Percentiles rank a stretch among this genome's conserved stretches.
Evolutionary conservation across 2,888 invertebrate species (phyloP).

Genomic region (Acrobasis suavella): DNA sequence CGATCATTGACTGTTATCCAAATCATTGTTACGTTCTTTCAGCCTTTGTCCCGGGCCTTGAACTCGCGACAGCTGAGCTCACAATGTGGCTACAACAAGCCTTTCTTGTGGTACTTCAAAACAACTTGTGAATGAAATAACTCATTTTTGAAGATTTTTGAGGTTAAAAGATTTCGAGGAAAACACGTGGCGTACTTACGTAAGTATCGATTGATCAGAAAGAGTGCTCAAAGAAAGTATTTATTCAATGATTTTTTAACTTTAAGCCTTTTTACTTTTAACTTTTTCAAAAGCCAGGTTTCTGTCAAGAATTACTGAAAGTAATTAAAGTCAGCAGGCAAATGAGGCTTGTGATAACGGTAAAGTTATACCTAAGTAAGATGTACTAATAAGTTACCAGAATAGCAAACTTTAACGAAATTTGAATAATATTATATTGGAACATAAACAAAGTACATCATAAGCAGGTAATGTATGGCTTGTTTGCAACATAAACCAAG

Average conservation of each 20-base stretch:
- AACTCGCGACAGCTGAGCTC: slow-evolving; percentile 66
- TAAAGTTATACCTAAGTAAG: not conserved
- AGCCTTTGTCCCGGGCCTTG: slow-evolving; percentile 64
- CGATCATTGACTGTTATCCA: slow-evolving; percentile 35
- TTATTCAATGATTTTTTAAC: too few species aligned
- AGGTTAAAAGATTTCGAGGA: not conserved
- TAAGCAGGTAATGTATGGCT: slow-evolving; percentile 37
- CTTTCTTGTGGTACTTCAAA: slow-evolving; percentile 7
- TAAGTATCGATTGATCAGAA: not conserved
- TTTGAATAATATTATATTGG: slow-evolving; percentile 13
- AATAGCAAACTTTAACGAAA: not conserved
- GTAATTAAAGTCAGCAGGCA: too few species aligned
- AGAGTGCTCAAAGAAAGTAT: too few species aligned
- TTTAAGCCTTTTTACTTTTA: too few species aligned
- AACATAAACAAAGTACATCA: slow-evolving; percentile 13
- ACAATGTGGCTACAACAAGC: slow-evolving; percentile 12
- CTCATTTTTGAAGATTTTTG: slow-evolving; percentile 3
- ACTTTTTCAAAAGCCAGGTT: too few species aligned
- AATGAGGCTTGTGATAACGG: too few species aligned
- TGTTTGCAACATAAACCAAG: slow-evolving; percentile 65
- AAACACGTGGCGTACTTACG: too few species aligned
- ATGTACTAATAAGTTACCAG: not conserved
- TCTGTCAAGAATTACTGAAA: too few species aligned
- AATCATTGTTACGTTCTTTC: slow-evolving; percentile 32
- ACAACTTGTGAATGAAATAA: slow-evolving; percentile 14